Conservation (phyloP, 1,140 invertebrate genomes). For the Semibalanus balanoides region DNA sequence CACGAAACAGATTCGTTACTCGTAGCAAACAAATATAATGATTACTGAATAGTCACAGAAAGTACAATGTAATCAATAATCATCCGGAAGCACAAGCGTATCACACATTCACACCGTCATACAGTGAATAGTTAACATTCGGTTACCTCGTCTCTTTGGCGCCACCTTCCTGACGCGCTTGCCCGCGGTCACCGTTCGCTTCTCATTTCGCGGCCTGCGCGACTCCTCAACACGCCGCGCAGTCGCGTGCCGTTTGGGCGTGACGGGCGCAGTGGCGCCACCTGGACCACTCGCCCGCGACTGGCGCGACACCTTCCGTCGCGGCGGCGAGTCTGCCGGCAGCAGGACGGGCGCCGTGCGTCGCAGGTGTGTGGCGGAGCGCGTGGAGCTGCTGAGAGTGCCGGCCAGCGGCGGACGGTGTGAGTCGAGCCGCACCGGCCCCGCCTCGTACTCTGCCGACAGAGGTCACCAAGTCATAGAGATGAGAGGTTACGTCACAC, state of each 20-base stretch:
- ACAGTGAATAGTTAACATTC: no score
- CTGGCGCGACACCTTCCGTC: constrained; percentile 2
- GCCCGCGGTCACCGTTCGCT: background rate
- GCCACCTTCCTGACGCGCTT: background rate
- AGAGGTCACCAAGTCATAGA: no score
- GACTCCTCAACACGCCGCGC: background rate
- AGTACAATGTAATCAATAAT: no score
- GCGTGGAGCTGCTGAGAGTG: background rate
- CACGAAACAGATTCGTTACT: no score
- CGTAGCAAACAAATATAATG: no score
- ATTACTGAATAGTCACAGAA: no score
- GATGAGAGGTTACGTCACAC: no score
- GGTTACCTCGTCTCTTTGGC: background rate
- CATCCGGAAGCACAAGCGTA: no score
- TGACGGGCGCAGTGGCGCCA: background rate
- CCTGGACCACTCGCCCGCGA: background rate
- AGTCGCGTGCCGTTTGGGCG: background rate
- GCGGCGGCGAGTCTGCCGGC: background rate
- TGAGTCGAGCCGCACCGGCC: background rate
- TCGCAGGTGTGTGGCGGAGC: background rate
- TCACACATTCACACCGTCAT: no score
- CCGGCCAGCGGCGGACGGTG: background rate
- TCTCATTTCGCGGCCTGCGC: background rate
- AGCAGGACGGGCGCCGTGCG: constrained; percentile 2
- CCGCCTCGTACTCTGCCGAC: background rate